phyloP scores from a whole-genome alignment of 2,113 vertebrate genomes.

The Ursus arctos region DNA sequence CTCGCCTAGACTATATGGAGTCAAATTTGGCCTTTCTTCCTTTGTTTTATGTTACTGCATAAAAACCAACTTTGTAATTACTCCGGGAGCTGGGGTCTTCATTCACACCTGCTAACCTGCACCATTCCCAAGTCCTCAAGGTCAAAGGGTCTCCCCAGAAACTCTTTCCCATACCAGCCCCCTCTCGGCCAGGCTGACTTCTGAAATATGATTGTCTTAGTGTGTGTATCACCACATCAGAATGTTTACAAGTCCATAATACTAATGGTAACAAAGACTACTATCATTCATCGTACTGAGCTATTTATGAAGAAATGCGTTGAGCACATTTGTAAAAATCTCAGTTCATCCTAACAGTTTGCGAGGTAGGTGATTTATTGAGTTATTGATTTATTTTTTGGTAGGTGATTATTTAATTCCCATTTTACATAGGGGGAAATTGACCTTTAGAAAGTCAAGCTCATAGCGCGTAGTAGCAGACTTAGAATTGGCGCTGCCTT shows the following conservation, averaged over 20 bases:
- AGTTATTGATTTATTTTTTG: no score
- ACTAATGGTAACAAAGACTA: background rate
- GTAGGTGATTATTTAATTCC: background rate
- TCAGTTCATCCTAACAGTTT: background rate
- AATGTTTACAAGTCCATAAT: background rate
- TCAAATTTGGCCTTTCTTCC: background rate
- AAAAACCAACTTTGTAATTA: background rate
- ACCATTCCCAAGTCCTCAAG: background rate
- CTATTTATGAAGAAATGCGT: background rate
- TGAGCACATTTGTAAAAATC: background rate
- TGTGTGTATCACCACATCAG: background rate
- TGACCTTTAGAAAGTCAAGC: background rate
- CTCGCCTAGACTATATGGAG: background rate
- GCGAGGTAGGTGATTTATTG: background rate
- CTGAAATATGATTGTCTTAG: background rate
- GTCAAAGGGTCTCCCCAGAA: rapidly evolving
- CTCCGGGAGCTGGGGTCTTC: background rate
- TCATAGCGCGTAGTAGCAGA: background rate
- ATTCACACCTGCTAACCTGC: background rate
- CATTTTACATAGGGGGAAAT: background rate
- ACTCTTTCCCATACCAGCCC: background rate
- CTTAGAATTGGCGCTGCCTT: background rate
- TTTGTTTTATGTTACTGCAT: background rate
- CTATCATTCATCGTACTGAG: background rate
- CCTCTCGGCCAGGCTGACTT: background rate